These are phyloP conservation scores for Cebus imitator DNA, from an alignment of 2,113 vertebrate species.

Conservation along the genomic window DNA sequence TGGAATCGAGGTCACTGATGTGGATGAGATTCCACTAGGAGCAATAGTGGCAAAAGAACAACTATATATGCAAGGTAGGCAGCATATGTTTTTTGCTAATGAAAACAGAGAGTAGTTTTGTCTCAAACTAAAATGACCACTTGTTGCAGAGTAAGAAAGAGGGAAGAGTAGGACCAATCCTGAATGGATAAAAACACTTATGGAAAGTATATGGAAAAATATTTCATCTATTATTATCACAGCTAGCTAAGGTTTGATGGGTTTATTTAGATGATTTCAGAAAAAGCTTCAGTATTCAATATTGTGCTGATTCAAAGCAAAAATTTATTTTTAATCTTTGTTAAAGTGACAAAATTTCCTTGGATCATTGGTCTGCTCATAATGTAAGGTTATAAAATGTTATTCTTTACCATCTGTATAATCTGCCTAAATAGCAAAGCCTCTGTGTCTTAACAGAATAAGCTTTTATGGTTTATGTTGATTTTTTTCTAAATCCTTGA, in stretches of 20 bases:
- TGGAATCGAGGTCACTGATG: neutral
- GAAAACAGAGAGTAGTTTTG: neutral
- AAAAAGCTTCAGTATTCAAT: neutral
- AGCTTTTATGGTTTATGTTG: neutral
- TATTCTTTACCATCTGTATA: neutral
- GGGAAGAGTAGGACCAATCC: neutral
- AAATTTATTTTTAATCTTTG: neutral
- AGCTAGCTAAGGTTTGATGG: neutral
- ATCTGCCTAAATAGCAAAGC: neutral
- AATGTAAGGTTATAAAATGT: neutral
- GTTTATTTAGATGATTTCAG: neutral
- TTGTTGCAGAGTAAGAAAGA: neutral
- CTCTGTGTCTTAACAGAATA: neutral
- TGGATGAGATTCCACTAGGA: neutral
- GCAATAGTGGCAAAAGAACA: neutral
- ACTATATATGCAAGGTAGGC: neutral
- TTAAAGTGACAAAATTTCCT: conserved; percentile 4
- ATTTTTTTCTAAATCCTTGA: neutral
- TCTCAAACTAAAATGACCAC: neutral
- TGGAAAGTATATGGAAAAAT: neutral
- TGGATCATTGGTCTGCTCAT: neutral
- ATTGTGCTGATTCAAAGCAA: neutral
- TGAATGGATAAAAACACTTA: neutral
- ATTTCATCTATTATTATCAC: neutral
- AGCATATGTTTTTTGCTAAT: neutral